Percentiles rank a stretch among this genome's conserved stretches.
phyloP scores from a whole-genome alignment of 2,888 invertebrate species.

The Steromphala cineraria region DNA sequence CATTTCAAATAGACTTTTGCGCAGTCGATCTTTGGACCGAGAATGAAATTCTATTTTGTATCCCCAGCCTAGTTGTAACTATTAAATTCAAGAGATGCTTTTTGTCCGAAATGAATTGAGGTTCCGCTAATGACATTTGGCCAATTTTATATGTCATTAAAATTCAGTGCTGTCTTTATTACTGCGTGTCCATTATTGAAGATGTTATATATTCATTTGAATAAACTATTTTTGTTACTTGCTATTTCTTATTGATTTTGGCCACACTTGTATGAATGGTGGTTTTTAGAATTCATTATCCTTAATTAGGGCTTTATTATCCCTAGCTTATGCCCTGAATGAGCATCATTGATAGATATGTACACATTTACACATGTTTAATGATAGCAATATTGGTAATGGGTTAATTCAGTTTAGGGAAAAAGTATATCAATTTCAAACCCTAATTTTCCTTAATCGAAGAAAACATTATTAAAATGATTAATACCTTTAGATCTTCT shows the following conservation, averaged over 20 bases:
- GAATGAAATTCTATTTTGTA: constrained; percentile 8
- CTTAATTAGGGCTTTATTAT: too few species aligned
- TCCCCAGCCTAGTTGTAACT: neutral
- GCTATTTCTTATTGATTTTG: neutral
- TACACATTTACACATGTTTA: too few species aligned
- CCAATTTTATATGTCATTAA: neutral
- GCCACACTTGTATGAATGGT: too few species aligned
- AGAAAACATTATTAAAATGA: too few species aligned
- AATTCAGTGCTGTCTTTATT: neutral
- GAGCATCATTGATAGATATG: too few species aligned
- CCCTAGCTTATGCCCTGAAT: too few species aligned
- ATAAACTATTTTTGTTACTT: neutral
- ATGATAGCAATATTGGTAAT: too few species aligned
- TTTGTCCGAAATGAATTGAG: neutral
- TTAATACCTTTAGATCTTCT: too few species aligned
- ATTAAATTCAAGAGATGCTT: neutral
- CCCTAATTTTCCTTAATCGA: too few species aligned
- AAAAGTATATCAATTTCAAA: too few species aligned
- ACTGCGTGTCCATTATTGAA: neutral
- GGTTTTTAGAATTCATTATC: too few species aligned
- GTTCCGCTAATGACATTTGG: neutral
- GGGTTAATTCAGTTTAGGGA: too few species aligned
- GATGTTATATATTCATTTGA: neutral
- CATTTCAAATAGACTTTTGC: constrained; percentile 2
- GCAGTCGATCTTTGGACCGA: neutral